Evolutionary conservation across 2,888 invertebrate genomes (phyloP), one percentile per base, ranked within the genome.

Genomic region (Lasioglossum lativentre): DNA sequence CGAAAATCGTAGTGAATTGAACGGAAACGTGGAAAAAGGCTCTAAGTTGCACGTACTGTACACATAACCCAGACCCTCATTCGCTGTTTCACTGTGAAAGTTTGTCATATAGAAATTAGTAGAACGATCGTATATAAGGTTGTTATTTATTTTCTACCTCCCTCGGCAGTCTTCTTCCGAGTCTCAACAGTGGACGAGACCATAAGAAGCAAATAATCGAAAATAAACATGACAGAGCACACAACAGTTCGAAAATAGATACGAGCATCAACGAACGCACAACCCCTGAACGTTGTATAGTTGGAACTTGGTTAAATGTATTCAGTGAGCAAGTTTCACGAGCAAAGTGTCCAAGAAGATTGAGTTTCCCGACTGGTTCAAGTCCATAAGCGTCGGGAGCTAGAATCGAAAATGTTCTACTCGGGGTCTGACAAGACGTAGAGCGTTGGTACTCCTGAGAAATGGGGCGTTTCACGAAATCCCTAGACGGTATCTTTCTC

Each of bases 401-500:
- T 70, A 70, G 2, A 40, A 40, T 34, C 52, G 70, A 56, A 34
- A 52, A 66, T n/a, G 27, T 27, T 19, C 47, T 12, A 19, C 6
- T 30, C 40, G 27, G 42, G 42, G 4, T 30, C 23, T 59, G 63
- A 45, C 56, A 23, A 52, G n/a, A 70, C 30, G n/a, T 19, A 30
- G 40, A 1, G 3, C 30, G 30, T 73, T 8, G 12, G 30, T 23
- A 8, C 14, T 30, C 52, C 74, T 75, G 82, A 71, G 78, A 82
- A 70, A 82, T 23, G 63, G 16, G 52, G 23, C 16, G 71, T 70
- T 74, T 75, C 68, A 34, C 80, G 47, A 75, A 74, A 8, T 70
- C 47, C 63, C 40, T n/a, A 10, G 34, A 38, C 76, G 70, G 75
- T 81, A 74, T 79, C 81, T 80, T 63, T 66, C 63, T 45, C 2